Evolutionary conservation across 2,113 vertebrate genomes (phyloP), one percentile per base, ranked within the genome.

Genomic region (Semicossyphus pulcher): DNA sequence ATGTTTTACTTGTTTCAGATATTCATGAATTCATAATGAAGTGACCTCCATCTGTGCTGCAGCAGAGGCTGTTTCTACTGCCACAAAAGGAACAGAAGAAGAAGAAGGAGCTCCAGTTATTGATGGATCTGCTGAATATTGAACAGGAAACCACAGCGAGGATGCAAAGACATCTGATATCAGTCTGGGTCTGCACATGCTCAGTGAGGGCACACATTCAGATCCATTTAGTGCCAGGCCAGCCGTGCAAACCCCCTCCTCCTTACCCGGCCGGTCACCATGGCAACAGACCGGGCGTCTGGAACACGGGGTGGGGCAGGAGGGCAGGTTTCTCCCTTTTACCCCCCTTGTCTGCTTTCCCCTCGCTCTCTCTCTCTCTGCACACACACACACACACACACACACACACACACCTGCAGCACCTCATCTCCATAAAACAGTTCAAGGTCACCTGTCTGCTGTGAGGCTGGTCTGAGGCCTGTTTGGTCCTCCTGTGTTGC

Each of bases 231-330:
- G 20, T n/a, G 32, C 49, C 52, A 54, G 70, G 20, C 47, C 72
- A 69, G 39, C 52, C 78, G 10, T 78, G 68, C 31, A 59, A 4
- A 8, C 64, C 37, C 25, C 44, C 26, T 8, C 39, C 16, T 7
- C 34, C 34, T 10, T n/a, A 14, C 41, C 41, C 4, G 20, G 18
- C 15, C 32, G 10, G 72, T 85, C 62, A 26, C 83, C 76, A 83
- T 80, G 76, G 82, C 66, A 75, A 88, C 79, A 78, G 61, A 51
- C 51, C 31, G 1, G 41, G 49, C 47, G 36, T 59, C 59, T 73
- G 63, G 68, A 58, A 2, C 18, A 16, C 10, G 7, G 62, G 60
- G 58, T 36, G 64, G 62, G 57, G 53, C 47, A 44, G 41, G 18
- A 37, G 67, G 71, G 18, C 31, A 59, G 23, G 15, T 42, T 49